Evolutionary conservation across 92 coral and sea anemone species (phyloP).

Genomic region (Siderastrea radians): DNA sequence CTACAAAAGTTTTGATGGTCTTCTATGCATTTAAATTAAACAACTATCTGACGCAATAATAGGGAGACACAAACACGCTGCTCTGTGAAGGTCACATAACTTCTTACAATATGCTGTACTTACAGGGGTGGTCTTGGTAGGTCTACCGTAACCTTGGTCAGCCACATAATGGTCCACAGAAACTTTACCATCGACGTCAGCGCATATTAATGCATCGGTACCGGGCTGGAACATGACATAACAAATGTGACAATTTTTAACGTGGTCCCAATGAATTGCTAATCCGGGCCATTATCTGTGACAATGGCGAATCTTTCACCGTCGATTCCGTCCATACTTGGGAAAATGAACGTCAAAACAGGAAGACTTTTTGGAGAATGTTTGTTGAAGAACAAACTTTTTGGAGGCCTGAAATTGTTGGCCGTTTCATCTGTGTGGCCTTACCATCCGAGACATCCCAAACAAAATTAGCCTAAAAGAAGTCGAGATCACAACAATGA

Average conservation of each 20-base stretch:
- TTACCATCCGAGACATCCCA: too few species aligned
- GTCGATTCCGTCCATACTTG: too few species aligned
- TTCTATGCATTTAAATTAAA: too few species aligned
- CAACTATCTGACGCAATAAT: too few species aligned
- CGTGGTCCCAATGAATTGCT: neutral
- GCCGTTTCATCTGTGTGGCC: too few species aligned
- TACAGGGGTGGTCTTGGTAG: slow-evolving; percentile 71
- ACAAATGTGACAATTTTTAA: neutral
- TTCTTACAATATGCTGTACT: slow-evolving; percentile 13
- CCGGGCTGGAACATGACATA: slow-evolving; percentile 36
- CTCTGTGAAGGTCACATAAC: neutral
- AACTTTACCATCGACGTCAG: slow-evolving; percentile 41
- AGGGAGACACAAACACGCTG: neutral
- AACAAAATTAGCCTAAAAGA: too few species aligned
- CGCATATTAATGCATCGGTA: slow-evolving; percentile 83
- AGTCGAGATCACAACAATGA: too few species aligned
- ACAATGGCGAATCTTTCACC: too few species aligned
- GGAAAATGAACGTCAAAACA: neutral
- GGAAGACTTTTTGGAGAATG: neutral
- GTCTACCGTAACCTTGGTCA: slow-evolving; percentile 16
- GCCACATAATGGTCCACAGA: slow-evolving; percentile 75
- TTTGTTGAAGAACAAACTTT: too few species aligned
- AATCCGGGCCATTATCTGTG: too few species aligned
- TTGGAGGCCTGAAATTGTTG: too few species aligned
- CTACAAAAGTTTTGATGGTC: too few species aligned